Conservation (phyloP, 2,113 vertebrate species). For the Rhinogobius similis region DNA sequence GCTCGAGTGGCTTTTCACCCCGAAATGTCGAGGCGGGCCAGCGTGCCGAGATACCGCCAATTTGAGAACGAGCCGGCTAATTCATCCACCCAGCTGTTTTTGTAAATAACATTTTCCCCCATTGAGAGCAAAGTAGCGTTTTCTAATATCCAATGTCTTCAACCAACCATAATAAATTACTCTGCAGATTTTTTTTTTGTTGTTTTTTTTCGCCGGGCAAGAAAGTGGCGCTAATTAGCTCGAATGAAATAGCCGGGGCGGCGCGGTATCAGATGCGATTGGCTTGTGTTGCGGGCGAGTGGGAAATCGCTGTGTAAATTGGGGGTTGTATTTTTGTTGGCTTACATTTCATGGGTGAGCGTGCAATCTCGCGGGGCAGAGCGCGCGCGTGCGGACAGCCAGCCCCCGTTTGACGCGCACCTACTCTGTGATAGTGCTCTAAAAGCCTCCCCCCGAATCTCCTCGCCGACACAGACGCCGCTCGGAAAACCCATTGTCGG, state of each 20-base stretch:
- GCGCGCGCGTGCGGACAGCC: conserved; percentile 47
- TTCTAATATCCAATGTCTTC: conserved; percentile 63
- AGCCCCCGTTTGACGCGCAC: conserved; percentile 58
- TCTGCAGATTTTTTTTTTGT: conserved; percentile 35
- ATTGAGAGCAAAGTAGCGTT: conserved; percentile 52
- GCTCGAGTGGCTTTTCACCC: conserved; percentile 66
- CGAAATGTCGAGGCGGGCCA: conserved; percentile 56
- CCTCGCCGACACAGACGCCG: conserved; percentile 17
- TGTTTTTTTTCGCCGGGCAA: conserved; percentile 26
- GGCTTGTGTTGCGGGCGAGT: conserved; percentile 60
- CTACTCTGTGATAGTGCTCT: conserved; percentile 63
- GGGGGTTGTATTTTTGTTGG: conserved; percentile 68
- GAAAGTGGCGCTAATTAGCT: conserved; percentile 73
- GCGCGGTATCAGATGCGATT: conserved; percentile 65
- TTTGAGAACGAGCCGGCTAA: conserved; percentile 48
- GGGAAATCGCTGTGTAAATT: conserved; percentile 78
- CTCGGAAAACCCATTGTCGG: conserved; percentile 45
- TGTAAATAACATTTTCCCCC: conserved; percentile 59
- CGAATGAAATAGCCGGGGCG: conserved; percentile 60
- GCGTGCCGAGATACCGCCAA: conserved; percentile 55
- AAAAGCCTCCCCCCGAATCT: conserved; percentile 57
- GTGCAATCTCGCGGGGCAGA: conserved; percentile 71
- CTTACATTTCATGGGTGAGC: conserved; percentile 79
- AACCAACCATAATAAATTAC: conserved; percentile 70
- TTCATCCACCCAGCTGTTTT: conserved; percentile 70